Conservation (phyloP, 2,113 vertebrate genomes). For the Eleginops maclovinus region DNA sequence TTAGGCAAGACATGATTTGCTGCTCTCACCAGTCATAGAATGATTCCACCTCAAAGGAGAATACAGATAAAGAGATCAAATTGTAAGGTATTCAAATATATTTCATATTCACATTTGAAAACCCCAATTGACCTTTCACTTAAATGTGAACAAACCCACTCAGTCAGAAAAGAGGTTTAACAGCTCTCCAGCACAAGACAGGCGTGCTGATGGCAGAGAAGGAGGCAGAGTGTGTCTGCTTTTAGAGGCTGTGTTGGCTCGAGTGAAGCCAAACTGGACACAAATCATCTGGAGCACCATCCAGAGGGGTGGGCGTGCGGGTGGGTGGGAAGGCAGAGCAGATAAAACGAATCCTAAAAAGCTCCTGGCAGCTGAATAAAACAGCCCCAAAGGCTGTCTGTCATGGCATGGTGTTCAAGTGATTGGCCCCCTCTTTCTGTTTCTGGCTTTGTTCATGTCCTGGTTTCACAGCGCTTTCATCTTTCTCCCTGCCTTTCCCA, state of each 20-base stretch:
- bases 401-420: conserved; percentile 75
- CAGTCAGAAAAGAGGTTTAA: conserved; percentile 62
- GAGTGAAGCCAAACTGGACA: conserved; percentile 76
- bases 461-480: conserved; percentile 77
- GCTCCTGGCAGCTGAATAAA: conserved; percentile 81
- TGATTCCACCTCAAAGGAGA: conserved; percentile 5
- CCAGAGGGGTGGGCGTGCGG: conserved; percentile 70
- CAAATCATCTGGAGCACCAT: conserved; percentile 75
- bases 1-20: conserved; percentile 3
- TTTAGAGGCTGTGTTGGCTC: conserved; percentile 62
- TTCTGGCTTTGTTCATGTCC: conserved; percentile 76
- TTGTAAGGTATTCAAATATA: not conserved
- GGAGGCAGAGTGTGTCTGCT: conserved; percentile 64
- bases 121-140: conserved; percentile 46
- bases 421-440: conserved; percentile 63
- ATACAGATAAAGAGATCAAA: conserved; percentile 25
- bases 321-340: conserved; percentile 74
- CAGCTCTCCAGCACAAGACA: conserved; percentile 53
- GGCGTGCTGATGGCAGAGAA: conserved; percentile 61
- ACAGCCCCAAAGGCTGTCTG: conserved; percentile 77
- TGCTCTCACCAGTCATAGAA: conserved; percentile 4
- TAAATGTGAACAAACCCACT: conserved; percentile 47
- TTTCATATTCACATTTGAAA: conserved; percentile 39
- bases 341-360: conserved; percentile 81
- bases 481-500: conserved; percentile 60